phyloP scores from a whole-genome alignment of 2,888 invertebrate species.

The Bedellia somnulentella region DNA sequence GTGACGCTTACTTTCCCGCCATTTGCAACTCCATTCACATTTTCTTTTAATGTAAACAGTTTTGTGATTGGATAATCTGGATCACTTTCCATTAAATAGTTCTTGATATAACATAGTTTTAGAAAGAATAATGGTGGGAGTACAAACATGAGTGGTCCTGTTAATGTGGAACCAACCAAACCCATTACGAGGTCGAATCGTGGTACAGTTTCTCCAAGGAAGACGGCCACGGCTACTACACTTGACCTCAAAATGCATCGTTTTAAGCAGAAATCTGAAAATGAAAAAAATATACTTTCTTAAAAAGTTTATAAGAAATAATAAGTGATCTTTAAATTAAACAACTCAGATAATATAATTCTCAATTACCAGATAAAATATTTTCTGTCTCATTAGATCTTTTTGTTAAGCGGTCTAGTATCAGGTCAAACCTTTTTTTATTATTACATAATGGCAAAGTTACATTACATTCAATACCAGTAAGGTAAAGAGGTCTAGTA shows the following conservation, averaged over 20 bases:
- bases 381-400: no score
- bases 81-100: constrained; percentile 1
- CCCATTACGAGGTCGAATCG: constrained; percentile 86
- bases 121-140: constrained; percentile 82
- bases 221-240: constrained; percentile 69
- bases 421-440: no score
- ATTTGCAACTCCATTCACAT: constrained; percentile 10
- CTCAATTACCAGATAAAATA: no score
- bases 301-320: no score
- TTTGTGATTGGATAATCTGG: constrained; percentile 2
- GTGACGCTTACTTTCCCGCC: constrained; percentile 21
- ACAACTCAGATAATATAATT: no score
- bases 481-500: no score
- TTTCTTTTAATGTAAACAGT: constrained; percentile 5
- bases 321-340: no score
- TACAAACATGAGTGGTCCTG: constrained; percentile 81
- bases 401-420: no score
- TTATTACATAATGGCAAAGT: no score
- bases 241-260: constrained; percentile 72
- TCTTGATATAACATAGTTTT: constrained; percentile 61
- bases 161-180: constrained; percentile 81
- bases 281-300: constrained; percentile 8
- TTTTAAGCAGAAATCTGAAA: constrained; percentile 74
- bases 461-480: no score
- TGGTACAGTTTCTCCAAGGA: constrained; percentile 81